phyloP scores from a whole-genome alignment of 1,140 invertebrate genomes.

The Drosophila lacteicornis region DNA sequence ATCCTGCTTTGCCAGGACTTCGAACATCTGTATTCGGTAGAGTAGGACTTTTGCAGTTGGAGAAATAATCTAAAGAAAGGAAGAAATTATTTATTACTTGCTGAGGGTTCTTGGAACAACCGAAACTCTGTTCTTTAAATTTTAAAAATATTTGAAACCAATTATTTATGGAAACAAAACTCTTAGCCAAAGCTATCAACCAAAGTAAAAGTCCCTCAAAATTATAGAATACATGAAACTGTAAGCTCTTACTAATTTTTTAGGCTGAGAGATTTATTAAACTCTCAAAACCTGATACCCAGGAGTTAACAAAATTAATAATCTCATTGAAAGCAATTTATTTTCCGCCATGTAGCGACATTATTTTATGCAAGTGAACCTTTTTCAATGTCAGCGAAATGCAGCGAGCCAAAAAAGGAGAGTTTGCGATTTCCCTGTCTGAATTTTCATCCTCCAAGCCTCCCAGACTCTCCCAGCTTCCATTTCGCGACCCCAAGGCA shows the following conservation, averaged over 20 bases:
- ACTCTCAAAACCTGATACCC: neutral
- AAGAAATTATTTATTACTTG: too few species aligned
- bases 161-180: too few species aligned
- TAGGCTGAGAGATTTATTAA: too few species aligned
- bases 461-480: too few species aligned
- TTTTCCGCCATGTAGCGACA: neutral
- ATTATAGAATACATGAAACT: too few species aligned
- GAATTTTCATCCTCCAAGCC: neutral
- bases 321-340: neutral
- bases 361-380: slow-evolving; percentile 19
- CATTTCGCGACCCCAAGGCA: slow-evolving; percentile 3
- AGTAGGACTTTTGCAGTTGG: neutral
- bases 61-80: neutral
- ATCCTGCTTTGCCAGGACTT: neutral
- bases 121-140: too few species aligned
- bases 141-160: too few species aligned
- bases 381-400: slow-evolving; percentile 70
- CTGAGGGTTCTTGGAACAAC: too few species aligned
- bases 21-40: neutral
- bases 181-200: too few species aligned
- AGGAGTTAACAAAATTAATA: too few species aligned
- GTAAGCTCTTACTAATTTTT: too few species aligned
- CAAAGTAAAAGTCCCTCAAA: too few species aligned
- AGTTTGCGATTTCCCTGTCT: slow-evolving; percentile 46
- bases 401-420: slow-evolving; percentile 24